Conservation (phyloP, 2,797 vertebrate species). For the Propithecus perrieri region DNA sequence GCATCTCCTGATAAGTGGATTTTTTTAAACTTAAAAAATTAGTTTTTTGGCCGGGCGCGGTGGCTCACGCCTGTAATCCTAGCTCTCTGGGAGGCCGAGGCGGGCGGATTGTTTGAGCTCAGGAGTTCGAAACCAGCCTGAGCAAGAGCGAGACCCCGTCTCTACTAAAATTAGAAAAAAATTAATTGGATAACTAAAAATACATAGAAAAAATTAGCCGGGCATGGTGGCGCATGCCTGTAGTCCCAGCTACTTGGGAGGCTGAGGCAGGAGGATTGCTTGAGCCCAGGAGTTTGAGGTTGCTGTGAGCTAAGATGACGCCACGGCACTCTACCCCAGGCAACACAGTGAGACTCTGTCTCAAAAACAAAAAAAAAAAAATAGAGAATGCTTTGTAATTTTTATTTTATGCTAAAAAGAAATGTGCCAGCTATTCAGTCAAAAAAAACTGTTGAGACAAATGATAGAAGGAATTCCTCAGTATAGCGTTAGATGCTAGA, state of each 20-base stretch:
- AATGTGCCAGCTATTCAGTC: background rate
- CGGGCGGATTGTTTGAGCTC: too few species aligned
- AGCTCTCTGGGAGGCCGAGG: too few species aligned
- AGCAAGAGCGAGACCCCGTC: too few species aligned
- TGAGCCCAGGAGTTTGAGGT: background rate
- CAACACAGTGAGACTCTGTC: background rate
- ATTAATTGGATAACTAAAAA: too few species aligned
- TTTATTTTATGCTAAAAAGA: slow-evolving; percentile 23
- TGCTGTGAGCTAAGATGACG: background rate
- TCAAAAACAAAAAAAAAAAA: background rate
- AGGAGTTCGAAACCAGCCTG: too few species aligned
- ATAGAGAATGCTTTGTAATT: background rate
- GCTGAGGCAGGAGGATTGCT: too few species aligned
- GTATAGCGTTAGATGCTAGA: background rate
- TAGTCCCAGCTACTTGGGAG: too few species aligned
- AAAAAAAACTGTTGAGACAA: background rate
- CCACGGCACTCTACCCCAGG: background rate
- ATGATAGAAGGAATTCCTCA: background rate
- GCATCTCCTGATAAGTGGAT: background rate
- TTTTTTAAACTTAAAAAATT: background rate
- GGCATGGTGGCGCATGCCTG: too few species aligned
- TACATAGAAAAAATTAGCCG: too few species aligned
- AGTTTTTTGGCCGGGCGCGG: too few species aligned
- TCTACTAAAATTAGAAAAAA: too few species aligned
- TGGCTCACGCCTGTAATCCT: too few species aligned